phyloP scores from a whole-genome alignment of 2,888 invertebrate species.

The Nephrocerus scutellatus region DNA sequence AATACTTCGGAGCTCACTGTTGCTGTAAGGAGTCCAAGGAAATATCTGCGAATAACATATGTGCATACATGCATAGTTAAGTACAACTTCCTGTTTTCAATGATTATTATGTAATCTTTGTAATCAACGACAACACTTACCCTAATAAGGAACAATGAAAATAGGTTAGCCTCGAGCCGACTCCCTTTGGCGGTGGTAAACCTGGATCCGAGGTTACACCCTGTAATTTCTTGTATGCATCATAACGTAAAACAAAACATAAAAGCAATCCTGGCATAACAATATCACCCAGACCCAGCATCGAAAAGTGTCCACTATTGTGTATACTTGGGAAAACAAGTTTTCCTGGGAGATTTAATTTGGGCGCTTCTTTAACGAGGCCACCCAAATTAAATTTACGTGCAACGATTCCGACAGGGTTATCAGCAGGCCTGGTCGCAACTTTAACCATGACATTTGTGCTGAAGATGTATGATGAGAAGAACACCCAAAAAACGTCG shows the following conservation, averaged over 20 bases:
- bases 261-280: slow-evolving; percentile 94
- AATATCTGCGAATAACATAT: slow-evolving; percentile 59
- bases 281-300: slow-evolving; percentile 80
- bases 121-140: slow-evolving; percentile 30
- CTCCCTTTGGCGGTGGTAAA: slow-evolving; percentile 51
- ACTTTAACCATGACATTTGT: slow-evolving; percentile 98
- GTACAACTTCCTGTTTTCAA: not conserved
- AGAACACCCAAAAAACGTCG: slow-evolving; percentile 99
- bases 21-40: slow-evolving; percentile 91
- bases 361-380: slow-evolving; percentile 86
- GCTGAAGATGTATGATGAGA: slow-evolving; percentile 96
- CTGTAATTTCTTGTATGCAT: slow-evolving; percentile 87
- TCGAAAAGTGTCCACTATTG: slow-evolving; percentile 93
- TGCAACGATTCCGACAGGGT: slow-evolving; percentile 89
- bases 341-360: slow-evolving; percentile 92
- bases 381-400: slow-evolving; percentile 86
- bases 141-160: slow-evolving; percentile 98
- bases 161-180: slow-evolving; percentile 73
- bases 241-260: slow-evolving; percentile 94
- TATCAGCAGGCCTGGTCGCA: slow-evolving; percentile 78
- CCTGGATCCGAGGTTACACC: slow-evolving; percentile 53
- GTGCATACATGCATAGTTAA: not conserved
- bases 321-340: slow-evolving; percentile 96
- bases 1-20: slow-evolving; percentile 97
- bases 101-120: not conserved